Evolutionary conservation across 92 coral and sea anemone genomes (phyloP).

Genomic region (Palythoa heliodiscus): DNA sequence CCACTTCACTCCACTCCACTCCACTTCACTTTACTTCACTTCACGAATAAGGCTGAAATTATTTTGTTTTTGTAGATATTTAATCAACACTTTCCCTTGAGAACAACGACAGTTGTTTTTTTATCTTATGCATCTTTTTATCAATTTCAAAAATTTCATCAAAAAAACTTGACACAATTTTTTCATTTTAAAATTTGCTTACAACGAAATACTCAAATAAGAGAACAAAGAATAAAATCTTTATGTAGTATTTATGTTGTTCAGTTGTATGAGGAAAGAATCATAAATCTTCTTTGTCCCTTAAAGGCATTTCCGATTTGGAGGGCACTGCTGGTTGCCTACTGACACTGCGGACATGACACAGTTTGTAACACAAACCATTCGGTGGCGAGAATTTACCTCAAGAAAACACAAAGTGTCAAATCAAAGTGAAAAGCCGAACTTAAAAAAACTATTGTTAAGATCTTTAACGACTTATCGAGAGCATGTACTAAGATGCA

Average conservation of each 20-base stretch:
- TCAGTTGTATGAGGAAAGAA: not conserved
- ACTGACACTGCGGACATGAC: constrained; percentile 79
- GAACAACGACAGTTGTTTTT: too few species aligned
- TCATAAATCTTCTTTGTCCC: not conserved
- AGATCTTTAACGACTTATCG: constrained; percentile 63
- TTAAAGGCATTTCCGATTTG: constrained; percentile 73
- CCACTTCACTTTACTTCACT: too few species aligned
- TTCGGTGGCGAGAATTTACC: constrained; percentile 17
- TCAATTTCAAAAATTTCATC: too few species aligned
- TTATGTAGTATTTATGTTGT: not conserved
- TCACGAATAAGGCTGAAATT: too few species aligned
- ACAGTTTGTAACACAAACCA: constrained; percentile 52
- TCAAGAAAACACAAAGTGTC: constrained; percentile 13
- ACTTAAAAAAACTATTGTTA: constrained; percentile 41
- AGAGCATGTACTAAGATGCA: constrained; percentile 64
- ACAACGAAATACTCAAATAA: too few species aligned
- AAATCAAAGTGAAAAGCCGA: not conserved
- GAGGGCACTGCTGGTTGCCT: constrained; percentile 73
- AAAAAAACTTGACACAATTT: too few species aligned
- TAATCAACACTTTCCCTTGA: too few species aligned
- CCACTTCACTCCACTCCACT: too few species aligned
- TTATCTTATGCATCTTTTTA: too few species aligned
- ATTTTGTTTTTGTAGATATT: too few species aligned
- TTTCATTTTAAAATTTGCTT: too few species aligned
- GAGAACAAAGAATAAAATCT: too few species aligned